phyloP scores from a whole-genome alignment of 1,140 invertebrate species.

The Aphelinus atriplicis region DNA sequence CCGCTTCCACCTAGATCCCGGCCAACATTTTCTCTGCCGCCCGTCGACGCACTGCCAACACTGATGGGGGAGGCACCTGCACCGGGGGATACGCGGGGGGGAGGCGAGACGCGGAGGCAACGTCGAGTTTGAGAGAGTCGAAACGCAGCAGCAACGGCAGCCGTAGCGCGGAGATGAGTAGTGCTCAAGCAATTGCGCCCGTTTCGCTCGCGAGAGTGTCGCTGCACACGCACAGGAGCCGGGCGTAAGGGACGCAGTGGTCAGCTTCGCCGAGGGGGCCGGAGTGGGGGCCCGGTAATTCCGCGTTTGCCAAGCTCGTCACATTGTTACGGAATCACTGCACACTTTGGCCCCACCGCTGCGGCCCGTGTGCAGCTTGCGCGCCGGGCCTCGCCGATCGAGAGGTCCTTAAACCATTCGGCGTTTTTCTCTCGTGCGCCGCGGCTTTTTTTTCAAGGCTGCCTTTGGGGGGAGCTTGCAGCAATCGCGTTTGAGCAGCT shows the following conservation, averaged over 20 bases:
- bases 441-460: constrained; percentile 13
- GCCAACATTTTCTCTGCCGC: too few species aligned
- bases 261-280: not conserved
- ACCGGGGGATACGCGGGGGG: too few species aligned
- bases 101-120: constrained; percentile 7
- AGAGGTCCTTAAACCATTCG: not conserved
- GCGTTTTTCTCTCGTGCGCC: not conserved
- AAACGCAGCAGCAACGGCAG: not conserved
- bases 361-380: too few species aligned
- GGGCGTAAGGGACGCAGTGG: constrained; percentile 3
- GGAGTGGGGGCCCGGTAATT: constrained; percentile 5
- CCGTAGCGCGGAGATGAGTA: constrained; percentile 26
- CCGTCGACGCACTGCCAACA: too few species aligned
- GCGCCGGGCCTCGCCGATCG: not conserved
- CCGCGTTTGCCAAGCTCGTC: constrained; percentile 5
- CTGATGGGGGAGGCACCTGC: too few species aligned
- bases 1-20: too few species aligned
- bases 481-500: not conserved
- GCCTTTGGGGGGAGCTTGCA: not conserved
- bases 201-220: constrained; percentile 12
- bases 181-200: constrained; percentile 60
- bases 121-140: constrained; percentile 1
- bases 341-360: not conserved
- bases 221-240: not conserved
- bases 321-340: constrained; percentile 14